A percentile compares a stretch with the other conserved stretches of the same genome.
Evolutionary conservation across 2,888 invertebrate species (phyloP).

Genomic region (Eupithecia tripunctaria): DNA sequence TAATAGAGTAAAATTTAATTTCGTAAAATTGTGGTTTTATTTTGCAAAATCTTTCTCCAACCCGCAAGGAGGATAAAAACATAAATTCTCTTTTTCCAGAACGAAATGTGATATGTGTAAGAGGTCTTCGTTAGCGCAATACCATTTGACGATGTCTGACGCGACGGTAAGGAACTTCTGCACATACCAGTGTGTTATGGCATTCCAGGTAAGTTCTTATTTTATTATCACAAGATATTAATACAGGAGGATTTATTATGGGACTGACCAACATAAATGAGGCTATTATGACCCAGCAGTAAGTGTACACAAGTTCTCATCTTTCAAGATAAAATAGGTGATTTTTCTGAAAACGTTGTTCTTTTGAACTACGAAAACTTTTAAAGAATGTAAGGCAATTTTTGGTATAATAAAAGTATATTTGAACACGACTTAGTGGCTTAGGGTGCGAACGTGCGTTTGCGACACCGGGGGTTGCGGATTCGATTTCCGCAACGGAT

Average conservation of each 20-base stretch:
- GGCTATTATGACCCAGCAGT: not conserved
- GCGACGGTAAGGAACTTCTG: constrained; percentile 93
- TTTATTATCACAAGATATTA: not conserved
- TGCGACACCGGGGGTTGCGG: not conserved
- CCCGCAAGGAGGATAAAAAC: not conserved
- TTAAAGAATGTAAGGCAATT: too few relatives aligned
- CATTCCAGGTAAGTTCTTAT: constrained; percentile 85
- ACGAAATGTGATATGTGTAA: constrained; percentile 91
- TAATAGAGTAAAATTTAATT: too few relatives aligned
- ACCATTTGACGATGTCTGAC: constrained; percentile 94
- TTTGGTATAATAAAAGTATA: too few relatives aligned
- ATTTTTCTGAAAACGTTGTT: not conserved
- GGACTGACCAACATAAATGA: not conserved
- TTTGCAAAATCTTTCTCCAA: not conserved
- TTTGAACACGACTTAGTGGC: too few relatives aligned
- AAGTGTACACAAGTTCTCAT: not conserved
- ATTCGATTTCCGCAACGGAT: not conserved
- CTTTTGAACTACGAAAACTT: too few relatives aligned
- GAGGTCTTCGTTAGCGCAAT: constrained; percentile 88
- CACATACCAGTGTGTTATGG: constrained; percentile 92
- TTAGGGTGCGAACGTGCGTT: too few relatives aligned
- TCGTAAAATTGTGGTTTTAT: too few relatives aligned
- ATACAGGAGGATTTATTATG: not conserved
- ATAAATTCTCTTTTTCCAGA: constrained; percentile 70
- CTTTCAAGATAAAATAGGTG: not conserved